phyloP scores from a whole-genome alignment of 2,888 invertebrate species.

The Fissipunctia ypsillon region DNA sequence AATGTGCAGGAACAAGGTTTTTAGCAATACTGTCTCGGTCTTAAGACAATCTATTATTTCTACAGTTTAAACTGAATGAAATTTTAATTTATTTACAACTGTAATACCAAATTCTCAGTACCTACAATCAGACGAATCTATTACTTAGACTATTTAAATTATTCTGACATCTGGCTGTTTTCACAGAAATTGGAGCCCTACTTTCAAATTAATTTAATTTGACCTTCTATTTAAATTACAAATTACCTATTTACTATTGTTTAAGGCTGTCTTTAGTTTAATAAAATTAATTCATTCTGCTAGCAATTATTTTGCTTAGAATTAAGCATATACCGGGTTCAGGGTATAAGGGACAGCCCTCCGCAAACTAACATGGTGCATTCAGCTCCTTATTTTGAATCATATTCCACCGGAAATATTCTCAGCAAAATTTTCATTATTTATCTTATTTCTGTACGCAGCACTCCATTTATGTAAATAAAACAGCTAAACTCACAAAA shows the following conservation, averaged over 20 bases:
- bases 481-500: no score
- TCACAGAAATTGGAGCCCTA: conserved; percentile 6
- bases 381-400: no score
- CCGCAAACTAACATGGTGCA: no score
- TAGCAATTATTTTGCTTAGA: neutral
- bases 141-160: conserved; percentile 15
- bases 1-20: no score
- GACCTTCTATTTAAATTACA: conserved; percentile 26
- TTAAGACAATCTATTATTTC: no score
- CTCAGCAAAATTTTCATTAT: no score
- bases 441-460: no score
- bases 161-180: conserved; percentile 34
- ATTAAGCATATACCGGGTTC: no score
- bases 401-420: no score
- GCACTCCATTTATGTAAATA: no score
- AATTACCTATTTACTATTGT: conserved; percentile 18
- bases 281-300: neutral
- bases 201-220: conserved; percentile 13
- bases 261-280: neutral
- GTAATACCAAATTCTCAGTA: conserved; percentile 2
- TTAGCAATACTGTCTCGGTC: no score
- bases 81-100: conserved; percentile 14
- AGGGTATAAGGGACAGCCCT: no score
- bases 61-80: conserved; percentile 15
- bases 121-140: neutral